Percentiles rank a stretch among this genome's conserved stretches.
Conservation (phyloP, 2,888 invertebrate species). For the Torymus texanus region DNA sequence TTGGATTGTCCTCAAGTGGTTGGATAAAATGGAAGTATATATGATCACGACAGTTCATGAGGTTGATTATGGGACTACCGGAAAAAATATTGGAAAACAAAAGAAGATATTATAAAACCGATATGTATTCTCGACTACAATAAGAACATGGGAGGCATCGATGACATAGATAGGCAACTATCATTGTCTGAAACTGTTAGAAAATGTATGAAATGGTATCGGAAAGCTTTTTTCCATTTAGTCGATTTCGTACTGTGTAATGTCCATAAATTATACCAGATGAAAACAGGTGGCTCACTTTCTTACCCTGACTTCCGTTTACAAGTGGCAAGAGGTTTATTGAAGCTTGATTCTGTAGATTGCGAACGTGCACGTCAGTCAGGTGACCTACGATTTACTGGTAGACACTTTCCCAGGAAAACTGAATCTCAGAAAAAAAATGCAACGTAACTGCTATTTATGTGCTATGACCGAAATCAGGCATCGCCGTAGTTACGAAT, state of each 20-base stretch:
- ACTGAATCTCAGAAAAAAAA: slow-evolving; percentile 8
- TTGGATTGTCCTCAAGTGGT: background rate
- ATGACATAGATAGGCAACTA: slow-evolving; percentile 21
- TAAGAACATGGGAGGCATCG: slow-evolving; percentile 19
- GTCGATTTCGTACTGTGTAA: slow-evolving; percentile 19
- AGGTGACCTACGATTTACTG: slow-evolving; percentile 9
- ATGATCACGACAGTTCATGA: slow-evolving; percentile 3
- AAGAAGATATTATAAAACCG: slow-evolving; percentile 10
- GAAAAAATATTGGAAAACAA: slow-evolving; percentile 12
- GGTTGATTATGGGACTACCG: slow-evolving; percentile 2
- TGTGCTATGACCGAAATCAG: no score
- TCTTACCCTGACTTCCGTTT: slow-evolving; percentile 10
- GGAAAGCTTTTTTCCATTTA: slow-evolving; percentile 25
- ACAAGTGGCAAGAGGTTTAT: slow-evolving; percentile 22
- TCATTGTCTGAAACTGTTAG: slow-evolving; percentile 13
- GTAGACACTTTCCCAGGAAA: slow-evolving; percentile 19
- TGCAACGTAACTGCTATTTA: no score
- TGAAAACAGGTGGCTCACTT: slow-evolving; percentile 4
- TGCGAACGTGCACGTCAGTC: slow-evolving; percentile 12
- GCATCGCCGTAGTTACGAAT: no score
- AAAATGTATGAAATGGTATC: slow-evolving; percentile 9
- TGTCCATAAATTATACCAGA: slow-evolving; percentile 22
- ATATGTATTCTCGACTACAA: slow-evolving; percentile 6
- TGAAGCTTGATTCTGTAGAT: slow-evolving; percentile 28
- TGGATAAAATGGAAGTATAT: slow-evolving; percentile 7